Percentiles rank a stretch among this genome's conserved stretches.
These are phyloP conservation scores for Andrena dorsata DNA, from an alignment of 2,888 invertebrate genomes.

Conservation along the genomic window DNA sequence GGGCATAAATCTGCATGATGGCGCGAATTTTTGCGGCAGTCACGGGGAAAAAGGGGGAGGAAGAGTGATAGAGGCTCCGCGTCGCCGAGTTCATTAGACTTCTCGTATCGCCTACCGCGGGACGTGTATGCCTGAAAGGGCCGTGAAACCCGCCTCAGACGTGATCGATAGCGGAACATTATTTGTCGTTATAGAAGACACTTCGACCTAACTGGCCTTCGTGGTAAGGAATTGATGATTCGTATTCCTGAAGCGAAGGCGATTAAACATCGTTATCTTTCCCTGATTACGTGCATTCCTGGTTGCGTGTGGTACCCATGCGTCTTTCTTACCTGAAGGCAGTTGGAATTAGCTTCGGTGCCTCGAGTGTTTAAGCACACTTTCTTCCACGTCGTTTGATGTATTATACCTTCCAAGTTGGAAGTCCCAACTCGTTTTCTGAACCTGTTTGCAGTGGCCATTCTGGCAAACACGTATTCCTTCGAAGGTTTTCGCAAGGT, in stretches of 20 bases:
- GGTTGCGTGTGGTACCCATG: conserved; percentile 1
- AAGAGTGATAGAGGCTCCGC: conserved; percentile 45
- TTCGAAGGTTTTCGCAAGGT: neutral
- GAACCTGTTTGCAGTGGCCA: neutral
- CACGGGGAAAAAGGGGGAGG: neutral
- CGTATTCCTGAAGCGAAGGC: conserved; percentile 41
- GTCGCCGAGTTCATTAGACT: conserved; percentile 65
- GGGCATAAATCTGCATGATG: conserved; percentile 68
- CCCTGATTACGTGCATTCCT: conserved; percentile 19
- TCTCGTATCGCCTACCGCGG: conserved; percentile 46
- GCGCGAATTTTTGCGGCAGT: conserved; percentile 48
- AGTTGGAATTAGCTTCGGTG: conserved; percentile 12
- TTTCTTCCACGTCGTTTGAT: neutral
- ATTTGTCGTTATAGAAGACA: conserved; percentile 67
- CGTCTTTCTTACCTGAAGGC: conserved; percentile 16
- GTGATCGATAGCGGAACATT: conserved; percentile 69
- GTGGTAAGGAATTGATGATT: conserved; percentile 46
- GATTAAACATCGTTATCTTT: conserved; percentile 61
- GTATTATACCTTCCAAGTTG: neutral
- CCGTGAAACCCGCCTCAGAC: conserved; percentile 45
- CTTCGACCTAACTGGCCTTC: conserved; percentile 6
- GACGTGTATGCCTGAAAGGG: conserved; percentile 54
- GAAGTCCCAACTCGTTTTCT: neutral
- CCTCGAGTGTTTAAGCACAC: neutral
- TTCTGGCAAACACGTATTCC: neutral